phyloP scores from a whole-genome alignment of 1,140 invertebrate species.

The Formica exsecta region DNA sequence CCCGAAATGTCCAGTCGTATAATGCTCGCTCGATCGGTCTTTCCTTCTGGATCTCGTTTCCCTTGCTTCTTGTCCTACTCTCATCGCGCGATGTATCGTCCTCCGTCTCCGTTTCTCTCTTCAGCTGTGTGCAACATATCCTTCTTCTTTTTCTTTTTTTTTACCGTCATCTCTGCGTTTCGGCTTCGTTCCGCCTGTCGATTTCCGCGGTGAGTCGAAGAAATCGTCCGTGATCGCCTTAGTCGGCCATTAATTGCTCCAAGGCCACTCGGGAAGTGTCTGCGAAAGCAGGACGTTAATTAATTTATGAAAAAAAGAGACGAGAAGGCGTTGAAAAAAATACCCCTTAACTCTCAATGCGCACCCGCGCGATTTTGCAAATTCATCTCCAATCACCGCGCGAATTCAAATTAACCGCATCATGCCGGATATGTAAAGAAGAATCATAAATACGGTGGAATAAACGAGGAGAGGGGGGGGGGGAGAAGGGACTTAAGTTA shows the following conservation, averaged over 20 bases:
- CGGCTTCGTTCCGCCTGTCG: slow-evolving; percentile 71
- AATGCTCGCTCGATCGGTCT: slow-evolving; percentile 82
- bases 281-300: slow-evolving; percentile 53
- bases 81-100: slow-evolving; percentile 26
- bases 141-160: neutral
- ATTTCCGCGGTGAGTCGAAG: slow-evolving; percentile 61
- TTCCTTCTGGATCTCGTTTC: slow-evolving; percentile 52
- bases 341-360: slow-evolving; percentile 46
- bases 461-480: neutral
- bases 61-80: slow-evolving; percentile 52
- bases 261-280: slow-evolving; percentile 38
- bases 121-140: neutral
- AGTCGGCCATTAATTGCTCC: slow-evolving; percentile 55
- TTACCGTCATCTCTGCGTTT: slow-evolving; percentile 50
- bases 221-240: slow-evolving; percentile 49
- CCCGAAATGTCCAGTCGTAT: slow-evolving; percentile 85
- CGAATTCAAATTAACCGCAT: slow-evolving; percentile 35
- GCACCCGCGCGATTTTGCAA: slow-evolving; percentile 47
- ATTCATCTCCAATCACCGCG: slow-evolving; percentile 41
- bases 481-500: neutral
- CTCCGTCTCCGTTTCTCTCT: slow-evolving; percentile 34
- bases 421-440: slow-evolving; percentile 29
- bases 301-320: slow-evolving; percentile 62
- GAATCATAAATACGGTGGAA: slow-evolving; percentile 23
- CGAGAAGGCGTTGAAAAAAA: slow-evolving; percentile 41